phyloP scores from a whole-genome alignment of 1,140 invertebrate species.

The Riptortus pedestris region DNA sequence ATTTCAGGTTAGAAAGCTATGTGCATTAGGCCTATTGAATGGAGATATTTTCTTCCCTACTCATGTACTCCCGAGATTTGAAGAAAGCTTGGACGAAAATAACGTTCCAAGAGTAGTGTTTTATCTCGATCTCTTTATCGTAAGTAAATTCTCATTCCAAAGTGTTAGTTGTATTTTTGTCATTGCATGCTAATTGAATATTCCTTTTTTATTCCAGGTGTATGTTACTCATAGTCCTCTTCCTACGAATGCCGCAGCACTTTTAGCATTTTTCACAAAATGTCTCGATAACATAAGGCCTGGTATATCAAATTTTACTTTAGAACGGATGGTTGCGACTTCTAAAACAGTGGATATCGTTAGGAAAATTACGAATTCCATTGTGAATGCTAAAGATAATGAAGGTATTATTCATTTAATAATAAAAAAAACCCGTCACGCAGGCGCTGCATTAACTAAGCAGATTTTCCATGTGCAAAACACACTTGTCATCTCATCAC shows the following conservation, averaged over 20 bases:
- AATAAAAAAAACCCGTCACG: no score
- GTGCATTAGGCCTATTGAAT: background rate
- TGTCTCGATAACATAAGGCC: background rate
- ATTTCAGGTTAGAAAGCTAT: conserved; percentile 18
- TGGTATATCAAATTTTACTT: background rate
- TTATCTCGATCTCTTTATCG: conserved; percentile 13
- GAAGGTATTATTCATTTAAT: background rate
- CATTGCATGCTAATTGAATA: background rate
- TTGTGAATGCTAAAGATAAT: background rate
- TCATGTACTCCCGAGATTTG: conserved; percentile 10
- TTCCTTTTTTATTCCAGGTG: conserved; percentile 1
- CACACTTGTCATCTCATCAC: no score
- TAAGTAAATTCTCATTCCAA: background rate
- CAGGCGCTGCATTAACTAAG: no score
- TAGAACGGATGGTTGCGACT: background rate
- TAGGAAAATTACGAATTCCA: background rate
- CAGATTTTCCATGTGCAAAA: background rate
- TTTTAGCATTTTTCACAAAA: background rate
- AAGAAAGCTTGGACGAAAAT: conserved; percentile 7
- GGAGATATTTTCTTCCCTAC: conserved; percentile 1
- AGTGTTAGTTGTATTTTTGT: background rate
- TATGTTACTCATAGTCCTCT: background rate
- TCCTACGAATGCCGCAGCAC: background rate
- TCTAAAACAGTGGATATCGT: background rate
- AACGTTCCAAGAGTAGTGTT: background rate